Percentiles rank a stretch among this genome's conserved stretches.
phyloP scores from a whole-genome alignment of 1,140 invertebrate genomes.

The Macrobrachium rosenbergii region DNA sequence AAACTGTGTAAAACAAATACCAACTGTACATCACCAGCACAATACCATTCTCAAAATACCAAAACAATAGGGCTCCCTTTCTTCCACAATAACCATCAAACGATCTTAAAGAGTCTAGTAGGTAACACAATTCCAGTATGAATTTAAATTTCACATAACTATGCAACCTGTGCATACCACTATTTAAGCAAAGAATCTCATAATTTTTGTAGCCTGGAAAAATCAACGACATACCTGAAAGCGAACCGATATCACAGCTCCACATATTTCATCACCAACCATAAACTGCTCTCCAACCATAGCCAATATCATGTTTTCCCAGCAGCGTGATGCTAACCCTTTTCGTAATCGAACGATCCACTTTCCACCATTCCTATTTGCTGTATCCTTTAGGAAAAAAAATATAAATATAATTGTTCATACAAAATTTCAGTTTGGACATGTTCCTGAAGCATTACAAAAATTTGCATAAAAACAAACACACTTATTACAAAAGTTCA shows the following conservation, averaged over 20 bases:
- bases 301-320: constrained; percentile 98
- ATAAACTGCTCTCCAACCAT: constrained; percentile 99
- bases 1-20: too few relatives aligned
- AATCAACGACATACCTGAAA: constrained; percentile 81
- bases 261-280: constrained; percentile 98
- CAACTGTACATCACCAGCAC: too few relatives aligned
- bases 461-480: not conserved
- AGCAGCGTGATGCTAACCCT: constrained; percentile 94
- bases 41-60: too few relatives aligned
- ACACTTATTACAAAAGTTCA: not conserved
- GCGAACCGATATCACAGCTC: constrained; percentile 94
- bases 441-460: not conserved
- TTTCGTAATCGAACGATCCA: constrained; percentile 96
- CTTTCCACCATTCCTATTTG: constrained; percentile 96
- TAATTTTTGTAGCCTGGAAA: not conserved
- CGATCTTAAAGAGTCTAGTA: too few relatives aligned
- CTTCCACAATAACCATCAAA: too few relatives aligned
- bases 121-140: too few relatives aligned
- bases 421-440: too few relatives aligned
- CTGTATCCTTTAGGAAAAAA: constrained; percentile 79
- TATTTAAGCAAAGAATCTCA: not conserved
- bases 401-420: not conserved
- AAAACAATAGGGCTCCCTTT: too few relatives aligned
- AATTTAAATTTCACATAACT: too few relatives aligned
- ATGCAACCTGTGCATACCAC: not conserved